Percentiles rank a stretch among this genome's conserved stretches.
These are phyloP conservation scores for Grammomys surdaster DNA, from an alignment of 2,113 vertebrate species.

Conservation along the genomic window DNA sequence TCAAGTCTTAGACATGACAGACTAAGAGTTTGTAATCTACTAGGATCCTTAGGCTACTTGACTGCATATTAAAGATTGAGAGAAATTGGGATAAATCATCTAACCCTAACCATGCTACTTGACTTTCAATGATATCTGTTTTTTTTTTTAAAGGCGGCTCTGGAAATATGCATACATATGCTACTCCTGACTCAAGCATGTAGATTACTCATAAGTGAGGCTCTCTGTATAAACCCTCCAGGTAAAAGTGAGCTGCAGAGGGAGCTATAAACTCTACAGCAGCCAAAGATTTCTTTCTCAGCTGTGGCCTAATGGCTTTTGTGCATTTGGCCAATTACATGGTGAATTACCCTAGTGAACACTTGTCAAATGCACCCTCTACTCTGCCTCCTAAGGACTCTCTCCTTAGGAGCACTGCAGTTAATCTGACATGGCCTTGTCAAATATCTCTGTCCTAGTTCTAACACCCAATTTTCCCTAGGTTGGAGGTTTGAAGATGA, in stretches of 20 bases:
- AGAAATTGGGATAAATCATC: neutral
- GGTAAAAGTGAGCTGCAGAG: neutral
- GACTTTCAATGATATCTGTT: neutral
- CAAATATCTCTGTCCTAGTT: neutral
- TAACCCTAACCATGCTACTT: neutral
- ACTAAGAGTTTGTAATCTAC: neutral
- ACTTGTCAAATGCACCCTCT: slow-evolving; percentile 1
- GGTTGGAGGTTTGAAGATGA: neutral
- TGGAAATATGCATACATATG: neutral
- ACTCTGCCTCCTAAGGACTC: neutral
- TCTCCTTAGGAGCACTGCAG: neutral
- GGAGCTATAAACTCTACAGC: neutral
- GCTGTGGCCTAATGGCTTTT: neutral
- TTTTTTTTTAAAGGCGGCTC: neutral
- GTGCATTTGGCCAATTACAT: slow-evolving; percentile 25
- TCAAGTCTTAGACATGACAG: neutral
- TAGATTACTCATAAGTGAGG: neutral
- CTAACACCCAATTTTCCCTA: neutral
- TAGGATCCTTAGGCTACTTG: neutral
- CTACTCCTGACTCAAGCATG: neutral
- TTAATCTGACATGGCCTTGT: neutral
- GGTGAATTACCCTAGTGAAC: slow-evolving; percentile 21
- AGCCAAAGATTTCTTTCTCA: neutral
- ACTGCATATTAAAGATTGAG: neutral
- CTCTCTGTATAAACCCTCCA: neutral